These are phyloP conservation scores for Meriones psammophilus DNA, from an alignment of 2,797 vertebrate genomes.

Conservation along the genomic window DNA sequence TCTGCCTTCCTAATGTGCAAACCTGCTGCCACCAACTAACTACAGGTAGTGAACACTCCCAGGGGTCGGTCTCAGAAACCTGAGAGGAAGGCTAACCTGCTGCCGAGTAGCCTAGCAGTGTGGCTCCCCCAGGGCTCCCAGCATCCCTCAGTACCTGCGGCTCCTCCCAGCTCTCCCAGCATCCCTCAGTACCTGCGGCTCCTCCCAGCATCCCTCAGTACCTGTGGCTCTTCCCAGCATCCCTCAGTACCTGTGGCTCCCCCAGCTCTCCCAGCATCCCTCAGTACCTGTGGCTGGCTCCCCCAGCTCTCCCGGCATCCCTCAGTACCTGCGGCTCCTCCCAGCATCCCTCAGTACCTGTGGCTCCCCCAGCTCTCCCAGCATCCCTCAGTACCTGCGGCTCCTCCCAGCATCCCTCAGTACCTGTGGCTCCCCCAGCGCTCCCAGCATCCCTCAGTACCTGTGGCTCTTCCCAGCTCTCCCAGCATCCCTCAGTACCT, in stretches of 20 bases:
- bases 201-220: no score
- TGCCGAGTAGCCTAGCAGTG: not conserved
- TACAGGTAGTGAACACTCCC: not conserved
- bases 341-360: no score
- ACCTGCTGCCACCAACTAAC: not conserved
- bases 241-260: no score
- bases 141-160: no score
- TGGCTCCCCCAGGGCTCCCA: not conserved
- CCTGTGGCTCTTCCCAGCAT: not conserved
- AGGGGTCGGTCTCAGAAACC: not conserved
- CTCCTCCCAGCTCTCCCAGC: not conserved
- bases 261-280: no score
- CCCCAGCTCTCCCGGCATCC: no score
- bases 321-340: no score
- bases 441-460: not conserved
- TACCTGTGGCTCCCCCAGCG: not conserved
- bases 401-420: no score
- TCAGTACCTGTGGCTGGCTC: no score
- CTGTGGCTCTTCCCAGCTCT: no score
- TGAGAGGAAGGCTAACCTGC: not conserved
- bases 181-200: not conserved
- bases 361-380: not conserved
- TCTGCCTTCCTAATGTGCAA: not conserved
- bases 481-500: not conserved
- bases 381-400: not conserved